Conservation (phyloP, 2,888 invertebrate genomes). For the Melikaiella ostensackeni region DNA sequence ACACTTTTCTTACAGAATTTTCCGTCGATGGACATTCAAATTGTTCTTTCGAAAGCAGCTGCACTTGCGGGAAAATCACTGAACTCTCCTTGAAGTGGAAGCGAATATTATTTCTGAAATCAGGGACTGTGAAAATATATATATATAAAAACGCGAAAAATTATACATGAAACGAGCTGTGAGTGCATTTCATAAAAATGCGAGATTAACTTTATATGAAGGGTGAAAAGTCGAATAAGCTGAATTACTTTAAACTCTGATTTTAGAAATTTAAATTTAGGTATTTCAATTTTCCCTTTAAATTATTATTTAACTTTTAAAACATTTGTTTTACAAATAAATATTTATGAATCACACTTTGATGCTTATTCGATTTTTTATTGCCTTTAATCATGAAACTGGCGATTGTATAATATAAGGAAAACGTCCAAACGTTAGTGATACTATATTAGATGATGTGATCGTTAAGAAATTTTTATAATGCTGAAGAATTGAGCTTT, state of each 20-base stretch:
- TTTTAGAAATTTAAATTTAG: background rate
- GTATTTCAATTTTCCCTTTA: background rate
- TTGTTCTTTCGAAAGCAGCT: slow-evolving; percentile 88
- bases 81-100: slow-evolving; percentile 58
- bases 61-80: slow-evolving; percentile 79
- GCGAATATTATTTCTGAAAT: background rate
- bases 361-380: background rate
- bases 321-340: background rate
- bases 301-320: background rate
- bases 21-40: slow-evolving; percentile 92
- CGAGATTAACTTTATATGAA: background rate
- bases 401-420: background rate
- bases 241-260: background rate
- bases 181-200: background rate
- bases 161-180: background rate
- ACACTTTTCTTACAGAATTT: slow-evolving; percentile 81
- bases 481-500: background rate
- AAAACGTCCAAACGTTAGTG: background rate
- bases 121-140: background rate
- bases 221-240: background rate
- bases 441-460: background rate
- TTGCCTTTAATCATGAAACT: background rate
- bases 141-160: background rate
- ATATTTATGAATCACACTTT: background rate
- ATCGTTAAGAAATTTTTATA: background rate